Conservation (phyloP, 2,888 invertebrate genomes). For the Xiphydria camelus region DNA sequence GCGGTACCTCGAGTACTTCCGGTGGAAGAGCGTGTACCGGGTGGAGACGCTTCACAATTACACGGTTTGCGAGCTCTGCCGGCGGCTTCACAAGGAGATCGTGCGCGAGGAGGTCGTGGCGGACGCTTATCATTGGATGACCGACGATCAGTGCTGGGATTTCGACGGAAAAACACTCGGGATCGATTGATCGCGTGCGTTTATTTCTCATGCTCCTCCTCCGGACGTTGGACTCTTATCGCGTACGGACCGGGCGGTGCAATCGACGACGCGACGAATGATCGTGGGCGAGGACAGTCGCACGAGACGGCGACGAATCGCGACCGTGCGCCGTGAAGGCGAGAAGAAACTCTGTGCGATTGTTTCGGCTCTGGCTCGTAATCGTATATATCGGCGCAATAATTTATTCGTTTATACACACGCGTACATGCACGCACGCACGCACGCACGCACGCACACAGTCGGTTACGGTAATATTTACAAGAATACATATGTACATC, state of each 20-base stretch:
- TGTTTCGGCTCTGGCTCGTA: too few species aligned
- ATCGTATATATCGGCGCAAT: slow-evolving; percentile 40
- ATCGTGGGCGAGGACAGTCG: too few species aligned
- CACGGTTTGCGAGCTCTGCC: slow-evolving; percentile 14
- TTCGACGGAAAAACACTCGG: background rate
- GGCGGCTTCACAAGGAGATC: slow-evolving; percentile 7
- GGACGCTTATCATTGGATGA: slow-evolving; percentile 6
- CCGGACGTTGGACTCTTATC: too few species aligned
- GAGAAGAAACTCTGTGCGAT: too few species aligned
- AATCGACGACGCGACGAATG: too few species aligned
- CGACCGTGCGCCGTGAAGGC: too few species aligned
- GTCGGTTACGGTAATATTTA: slow-evolving; percentile 53
- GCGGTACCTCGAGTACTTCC: slow-evolving; percentile 63
- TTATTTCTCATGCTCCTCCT: too few species aligned
- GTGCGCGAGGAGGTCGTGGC: background rate
- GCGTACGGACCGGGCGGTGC: too few species aligned
- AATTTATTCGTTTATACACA: slow-evolving; percentile 53
- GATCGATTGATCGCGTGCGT: background rate
- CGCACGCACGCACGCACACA: slow-evolving; percentile 49
- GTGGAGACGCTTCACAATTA: slow-evolving; percentile 14
- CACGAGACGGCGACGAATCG: too few species aligned
- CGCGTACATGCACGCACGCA: slow-evolving; percentile 42
- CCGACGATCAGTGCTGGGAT: slow-evolving; percentile 4
- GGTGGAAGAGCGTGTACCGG: slow-evolving; percentile 59
- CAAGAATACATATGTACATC: slow-evolving; percentile 21